Base-by-base conservation (phyloP, 2,888 invertebrate species). In the Agelastica alni region DNA sequence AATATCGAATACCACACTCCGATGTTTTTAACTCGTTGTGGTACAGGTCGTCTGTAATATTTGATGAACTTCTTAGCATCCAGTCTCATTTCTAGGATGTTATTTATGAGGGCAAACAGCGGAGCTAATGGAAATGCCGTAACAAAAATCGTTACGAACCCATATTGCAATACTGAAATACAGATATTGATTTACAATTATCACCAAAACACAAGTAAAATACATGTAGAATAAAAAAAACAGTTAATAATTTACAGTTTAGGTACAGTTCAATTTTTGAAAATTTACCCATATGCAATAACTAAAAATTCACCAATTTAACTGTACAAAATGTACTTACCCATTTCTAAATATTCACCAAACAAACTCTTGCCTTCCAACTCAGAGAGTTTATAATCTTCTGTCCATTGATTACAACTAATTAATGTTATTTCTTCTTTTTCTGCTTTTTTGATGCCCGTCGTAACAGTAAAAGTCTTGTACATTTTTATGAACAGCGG, bases 101-200 rank as follows among this genome's bases (percentile, higher is more conserved):
- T 93, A 74, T 92, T 93, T 18, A 90, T 76, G 28, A 93, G 77
- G 1, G 92, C 91, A 75, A 92, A 87, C 1, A 93, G 74, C 1
- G 93, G 93, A 0, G 91, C 93, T 58, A 93, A 72, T 0, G 93
- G 93, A 76, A 93, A 93, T 1, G 92, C 92, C 22, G 89, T 85
- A 17, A 92, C 91, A 70, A 93, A 93, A 34, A 93, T 81, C 0
- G 91, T 92, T 17, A 91, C 85, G 70, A 93, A 93, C 2, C 93
- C 93, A 77, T 87, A 93, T 75, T 93, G 93, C 14, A 93, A 78
- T 48, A 91, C 91, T 90, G 6, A 18, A 13, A 31, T 3, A 17
- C 6, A 44, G 18, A 31, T 31, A 20, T 1, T 32, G 4, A 20
- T 32, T 26, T 26, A 26, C 6, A 26, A 26, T 2, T 2, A 26